Evolutionary conservation across 2,797 vertebrate genomes (phyloP), one percentile per base, ranked within the genome.

Genomic region (Leuciscus waleckii): DNA sequence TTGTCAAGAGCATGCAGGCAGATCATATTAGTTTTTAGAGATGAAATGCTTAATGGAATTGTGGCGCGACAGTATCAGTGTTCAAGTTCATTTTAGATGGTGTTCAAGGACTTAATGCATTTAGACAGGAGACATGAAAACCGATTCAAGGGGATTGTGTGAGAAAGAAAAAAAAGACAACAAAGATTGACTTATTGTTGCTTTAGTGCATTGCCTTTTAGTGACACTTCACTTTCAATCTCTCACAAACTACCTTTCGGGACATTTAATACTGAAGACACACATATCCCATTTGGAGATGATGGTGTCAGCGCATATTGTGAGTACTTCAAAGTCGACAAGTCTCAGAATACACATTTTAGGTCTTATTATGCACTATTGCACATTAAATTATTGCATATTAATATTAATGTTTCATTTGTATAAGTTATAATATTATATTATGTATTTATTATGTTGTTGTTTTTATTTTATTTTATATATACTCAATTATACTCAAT

Each of bases 101-200:
- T 78, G 51, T 87, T 58, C 70, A 65, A 76, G 39, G 80, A 73
- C 80, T 80, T 51, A 83, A 85, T 69, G 65, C 69, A 69, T 85
- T 46, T 41, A 77, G 76, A 76, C 76, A 77, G 78, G 51, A 79
- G 49, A 87, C 71, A 79, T 68, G 51, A 54, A 56, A 65, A 79
- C 17, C 6, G 63, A 69, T 75, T 81, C 63, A 70, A 78, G 54
- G 61, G 61, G 23, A 69, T 68, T 77, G 61, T 68, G 37, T 68
- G 68, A 75, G 63, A 70, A 81, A 49, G 29, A 39, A 54, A 87
- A 58, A 41, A 51, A 74, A 54, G 41, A 78, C 37, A 73, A 75
- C 4, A 51, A 19, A 58, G 39, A 76, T 84, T 78, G 79, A 85
- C 61, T 41, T 46, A 82, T n/a, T 78, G 65, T 82, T 82, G 83